phyloP scores from a whole-genome alignment of 2,797 vertebrate genomes.

The Leptodactylus fallax region DNA sequence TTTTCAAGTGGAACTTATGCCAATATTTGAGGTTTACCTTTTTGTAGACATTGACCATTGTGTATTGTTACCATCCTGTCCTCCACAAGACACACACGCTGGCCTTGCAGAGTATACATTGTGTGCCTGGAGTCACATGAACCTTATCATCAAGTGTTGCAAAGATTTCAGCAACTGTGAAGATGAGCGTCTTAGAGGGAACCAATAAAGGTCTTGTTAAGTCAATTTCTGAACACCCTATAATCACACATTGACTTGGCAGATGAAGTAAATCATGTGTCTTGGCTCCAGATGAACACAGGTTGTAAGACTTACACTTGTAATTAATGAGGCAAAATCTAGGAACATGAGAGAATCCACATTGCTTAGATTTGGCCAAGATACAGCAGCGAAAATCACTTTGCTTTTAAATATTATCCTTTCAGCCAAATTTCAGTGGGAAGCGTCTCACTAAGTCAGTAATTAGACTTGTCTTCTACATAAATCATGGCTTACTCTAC shows the following conservation, averaged over 20 bases:
- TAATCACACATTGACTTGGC: conserved; percentile 29
- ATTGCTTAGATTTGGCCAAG: conserved; percentile 22
- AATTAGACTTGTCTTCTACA: conserved; percentile 11
- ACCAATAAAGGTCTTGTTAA: conserved; percentile 32
- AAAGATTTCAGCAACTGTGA: neutral
- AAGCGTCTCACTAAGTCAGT: conserved; percentile 22
- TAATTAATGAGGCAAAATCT: conserved; percentile 20
- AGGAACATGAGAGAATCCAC: conserved; percentile 32
- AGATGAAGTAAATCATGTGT: conserved; percentile 38
- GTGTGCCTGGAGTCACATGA: neutral
- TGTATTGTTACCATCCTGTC: neutral
- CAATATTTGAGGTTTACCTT: too few relatives aligned
- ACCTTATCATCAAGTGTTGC: neutral
- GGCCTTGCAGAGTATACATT: neutral
- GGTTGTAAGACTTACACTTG: conserved; percentile 30
- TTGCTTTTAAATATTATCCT: conserved; percentile 21
- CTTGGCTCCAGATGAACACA: conserved; percentile 29
- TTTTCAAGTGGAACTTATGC: too few relatives aligned
- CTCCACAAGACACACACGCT: neutral
- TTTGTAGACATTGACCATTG: too few relatives aligned
- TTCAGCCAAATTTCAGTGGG: conserved; percentile 33
- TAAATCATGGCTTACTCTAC: conserved; percentile 13
- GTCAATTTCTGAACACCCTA: conserved; percentile 33
- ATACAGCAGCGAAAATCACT: conserved; percentile 31
- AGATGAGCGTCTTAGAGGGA: neutral